Percentiles rank a stretch among this genome's conserved stretches.
Evolutionary conservation across 2,888 invertebrate genomes (phyloP).

Genomic region (Tillus elongatus): DNA sequence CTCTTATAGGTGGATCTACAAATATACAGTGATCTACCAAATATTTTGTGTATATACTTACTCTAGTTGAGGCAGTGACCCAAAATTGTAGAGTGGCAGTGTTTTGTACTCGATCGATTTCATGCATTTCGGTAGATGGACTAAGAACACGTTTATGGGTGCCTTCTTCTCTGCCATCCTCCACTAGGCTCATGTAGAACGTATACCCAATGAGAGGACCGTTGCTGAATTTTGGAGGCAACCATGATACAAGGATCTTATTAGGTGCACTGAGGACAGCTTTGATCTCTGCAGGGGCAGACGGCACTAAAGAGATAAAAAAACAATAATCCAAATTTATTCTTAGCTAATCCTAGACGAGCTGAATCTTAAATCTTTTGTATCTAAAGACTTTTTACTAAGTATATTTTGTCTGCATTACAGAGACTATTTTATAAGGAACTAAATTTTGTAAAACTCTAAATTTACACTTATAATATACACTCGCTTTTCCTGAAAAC

Average conservation of each 20-base stretch:
- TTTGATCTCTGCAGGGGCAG: conserved; percentile 83
- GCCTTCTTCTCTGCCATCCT: conserved; percentile 69
- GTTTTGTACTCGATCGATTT: conserved; percentile 61
- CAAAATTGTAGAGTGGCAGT: conserved; percentile 67
- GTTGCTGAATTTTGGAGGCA: conserved; percentile 75
- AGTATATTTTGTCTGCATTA: too few species aligned
- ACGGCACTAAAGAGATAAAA: conserved; percentile 57
- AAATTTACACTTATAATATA: too few species aligned
- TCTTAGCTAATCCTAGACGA: too few species aligned
- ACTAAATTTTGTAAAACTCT: too few species aligned
- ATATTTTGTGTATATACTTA: conserved; percentile 25
- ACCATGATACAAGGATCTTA: conserved; percentile 82
- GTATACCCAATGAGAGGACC: conserved; percentile 77
- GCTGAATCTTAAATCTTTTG: too few species aligned
- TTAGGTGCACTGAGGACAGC: conserved; percentile 78
- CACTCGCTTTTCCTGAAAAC: too few species aligned
- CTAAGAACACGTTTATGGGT: conserved; percentile 66
- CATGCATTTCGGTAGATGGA: conserved; percentile 60
- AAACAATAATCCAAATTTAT: too few species aligned
- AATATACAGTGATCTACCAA: too few species aligned
- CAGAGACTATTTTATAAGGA: too few species aligned
- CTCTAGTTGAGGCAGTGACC: conserved; percentile 69
- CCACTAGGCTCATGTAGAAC: conserved; percentile 71
- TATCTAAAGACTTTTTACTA: too few species aligned
- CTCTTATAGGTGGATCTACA: too few species aligned